Evolutionary conservation across 1,140 invertebrate genomes (phyloP), one percentile per base, ranked within the genome.

Genomic region (Diorhabda carinulata): DNA sequence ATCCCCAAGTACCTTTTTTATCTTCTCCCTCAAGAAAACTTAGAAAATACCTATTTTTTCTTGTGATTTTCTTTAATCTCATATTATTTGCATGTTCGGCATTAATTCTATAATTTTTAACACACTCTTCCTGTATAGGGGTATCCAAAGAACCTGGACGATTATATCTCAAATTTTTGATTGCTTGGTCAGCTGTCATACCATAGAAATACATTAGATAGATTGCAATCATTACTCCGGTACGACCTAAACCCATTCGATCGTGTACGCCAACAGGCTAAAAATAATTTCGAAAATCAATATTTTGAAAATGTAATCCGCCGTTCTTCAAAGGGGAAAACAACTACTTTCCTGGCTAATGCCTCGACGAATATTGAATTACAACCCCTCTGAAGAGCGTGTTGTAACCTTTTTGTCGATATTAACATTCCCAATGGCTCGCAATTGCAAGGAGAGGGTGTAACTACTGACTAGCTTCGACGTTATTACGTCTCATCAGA

Each of bases 211-310:
- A 83, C 6, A 88, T 83, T 64, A 89, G 78, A 74, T 87, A 89
- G 75, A 86, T 87, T 43, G 88, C 87, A 62, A 87, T 82, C 83
- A 89, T 86, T 47, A 87, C 85, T 44, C 88, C 88, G 3, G 85
- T 87, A 3, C 87, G 73, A 56, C 87, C 87, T 63, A 83, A 77
- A 0, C 88, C 88, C 78, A 86, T 84, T 41, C 86, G 78, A 73
- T 87, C 88, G 78, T 89, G 87, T 60, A 89, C 82, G 45, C 86
- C 87, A 4, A 89, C 81, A 42, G 86, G 82, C 87, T 90, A 81
- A 47, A 80, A 79, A 72, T 25, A 25, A 0, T 25, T 25, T 25
- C 25, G 0, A 25, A 25, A 25, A 25, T 25, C 25, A 25, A 25
- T 25, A 25, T 25, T 25, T 25, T 25, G 0, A 25, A 25, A 25